These are phyloP conservation scores for Boulengeromyrus knoepffleri DNA, from an alignment of 2,113 vertebrate species.

Conservation along the genomic window DNA sequence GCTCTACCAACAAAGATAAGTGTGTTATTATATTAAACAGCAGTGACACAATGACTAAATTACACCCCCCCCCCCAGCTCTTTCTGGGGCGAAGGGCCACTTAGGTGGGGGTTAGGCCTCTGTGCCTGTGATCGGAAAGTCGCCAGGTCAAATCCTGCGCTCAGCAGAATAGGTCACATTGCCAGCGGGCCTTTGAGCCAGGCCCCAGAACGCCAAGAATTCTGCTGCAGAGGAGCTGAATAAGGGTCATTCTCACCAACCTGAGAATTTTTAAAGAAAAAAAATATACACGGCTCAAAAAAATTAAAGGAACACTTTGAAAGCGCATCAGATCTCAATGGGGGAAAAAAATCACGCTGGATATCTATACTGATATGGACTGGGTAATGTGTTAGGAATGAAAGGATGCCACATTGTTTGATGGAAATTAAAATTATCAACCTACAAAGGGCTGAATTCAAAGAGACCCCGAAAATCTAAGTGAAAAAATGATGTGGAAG, in stretches of 20 bases:
- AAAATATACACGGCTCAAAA: background rate
- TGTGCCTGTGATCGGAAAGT: background rate
- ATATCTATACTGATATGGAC: no score
- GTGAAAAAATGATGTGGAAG: no score
- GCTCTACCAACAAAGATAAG: background rate
- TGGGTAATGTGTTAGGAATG: no score
- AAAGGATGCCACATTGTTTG: no score
- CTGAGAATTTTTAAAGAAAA: background rate
- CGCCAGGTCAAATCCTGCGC: background rate
- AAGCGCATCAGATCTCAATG: no score
- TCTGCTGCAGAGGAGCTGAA: background rate
- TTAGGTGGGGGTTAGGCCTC: background rate
- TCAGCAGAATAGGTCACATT: background rate
- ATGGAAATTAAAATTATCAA: no score
- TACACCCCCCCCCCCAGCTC: no score
- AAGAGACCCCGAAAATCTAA: no score
- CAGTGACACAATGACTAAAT: background rate
- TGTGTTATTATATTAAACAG: background rate
- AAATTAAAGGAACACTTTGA: no score
- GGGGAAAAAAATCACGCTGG: no score
- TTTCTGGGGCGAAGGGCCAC: background rate
- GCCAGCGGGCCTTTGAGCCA: background rate
- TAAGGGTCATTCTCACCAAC: background rate
- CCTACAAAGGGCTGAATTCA: no score
- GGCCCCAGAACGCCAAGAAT: background rate